Evolutionary conservation across 1,140 invertebrate species (phyloP).

Genomic region (Hylyphantes graminicola): DNA sequence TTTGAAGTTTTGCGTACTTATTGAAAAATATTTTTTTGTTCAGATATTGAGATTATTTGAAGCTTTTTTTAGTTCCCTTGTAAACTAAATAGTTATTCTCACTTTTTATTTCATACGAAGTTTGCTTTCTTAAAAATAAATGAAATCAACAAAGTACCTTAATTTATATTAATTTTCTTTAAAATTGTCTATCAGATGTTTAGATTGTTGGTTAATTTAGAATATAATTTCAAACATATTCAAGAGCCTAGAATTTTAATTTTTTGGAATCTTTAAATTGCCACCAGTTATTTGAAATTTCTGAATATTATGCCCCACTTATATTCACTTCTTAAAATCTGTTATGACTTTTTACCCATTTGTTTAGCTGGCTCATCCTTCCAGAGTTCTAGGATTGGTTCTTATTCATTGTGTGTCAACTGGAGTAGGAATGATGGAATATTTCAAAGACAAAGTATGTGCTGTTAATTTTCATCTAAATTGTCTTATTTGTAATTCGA

Average conservation of each 20-base stretch:
- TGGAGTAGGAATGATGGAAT: constrained; percentile 86
- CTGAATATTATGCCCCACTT: background rate
- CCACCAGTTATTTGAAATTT: background rate
- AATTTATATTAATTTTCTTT: background rate
- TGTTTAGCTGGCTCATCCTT: constrained; percentile 76
- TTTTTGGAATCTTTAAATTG: background rate
- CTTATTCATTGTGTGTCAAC: constrained; percentile 90
- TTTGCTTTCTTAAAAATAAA: background rate
- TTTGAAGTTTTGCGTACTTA: too few species aligned
- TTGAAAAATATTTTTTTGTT: too few species aligned
- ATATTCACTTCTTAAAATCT: background rate
- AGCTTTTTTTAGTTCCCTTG: background rate
- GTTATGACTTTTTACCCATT: background rate
- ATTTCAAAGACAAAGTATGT: constrained; percentile 82
- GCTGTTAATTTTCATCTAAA: background rate
- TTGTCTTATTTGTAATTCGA: background rate
- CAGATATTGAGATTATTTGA: too few species aligned
- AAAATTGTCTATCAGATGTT: too few species aligned
- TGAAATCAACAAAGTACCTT: background rate
- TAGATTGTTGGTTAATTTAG: too few species aligned
- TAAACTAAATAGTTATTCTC: background rate
- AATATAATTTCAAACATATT: background rate
- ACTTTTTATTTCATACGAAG: background rate
- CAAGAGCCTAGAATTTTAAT: background rate
- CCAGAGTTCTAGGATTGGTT: constrained; percentile 80